Base-by-base conservation (phyloP, 2,113 vertebrate genomes). In the Progne subis region DNA sequence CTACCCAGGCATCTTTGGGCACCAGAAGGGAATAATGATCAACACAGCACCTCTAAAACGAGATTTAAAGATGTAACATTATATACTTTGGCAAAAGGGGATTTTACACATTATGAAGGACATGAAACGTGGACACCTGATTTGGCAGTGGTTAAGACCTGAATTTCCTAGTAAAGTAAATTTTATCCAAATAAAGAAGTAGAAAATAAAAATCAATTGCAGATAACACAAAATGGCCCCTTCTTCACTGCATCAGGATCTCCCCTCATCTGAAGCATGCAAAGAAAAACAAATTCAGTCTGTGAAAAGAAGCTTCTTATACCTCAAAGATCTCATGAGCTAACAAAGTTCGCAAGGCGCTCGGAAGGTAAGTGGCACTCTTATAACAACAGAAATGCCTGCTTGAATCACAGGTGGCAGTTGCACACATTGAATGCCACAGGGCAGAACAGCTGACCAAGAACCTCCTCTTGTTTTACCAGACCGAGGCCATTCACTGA, bases 351-450 rank as follows among this genome's bases (percentile, higher is more conserved):
- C 43, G 12, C 23, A 84, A 88, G n/a, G n/a, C 52, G 53, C 37
- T 82, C 76, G 14, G 50, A 88, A 60, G 68, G 18, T 41, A 72
- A 77, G 28, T n/a, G 41, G 20, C 56, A 70, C 31, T 69, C n/a
- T 46, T 25, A 3, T 2, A 47, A 44, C 8, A 18, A 1, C 11
- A 47, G 43, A 64, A 68, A 56, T 21, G 24, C 24, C 31, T 24
- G 8, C n/a, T 43, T 60, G 44, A 76, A 80, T 52, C 49, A 37
- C 57, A 50, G 31, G 72, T 3, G 52, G 24, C 16, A 28, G 9
- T 6, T 56, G 41, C n/a, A 41, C 8, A 21, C 6, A 0, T 4
- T 41, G 52, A 87, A 49, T 13, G 21, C 13, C 24, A 23, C 0
- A 2, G 23, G n/a, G 28, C 49, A 74, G 44, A 94, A 18, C 0